Evolutionary conservation across 1,140 invertebrate species (phyloP).

Genomic region (Micrasema longulum): DNA sequence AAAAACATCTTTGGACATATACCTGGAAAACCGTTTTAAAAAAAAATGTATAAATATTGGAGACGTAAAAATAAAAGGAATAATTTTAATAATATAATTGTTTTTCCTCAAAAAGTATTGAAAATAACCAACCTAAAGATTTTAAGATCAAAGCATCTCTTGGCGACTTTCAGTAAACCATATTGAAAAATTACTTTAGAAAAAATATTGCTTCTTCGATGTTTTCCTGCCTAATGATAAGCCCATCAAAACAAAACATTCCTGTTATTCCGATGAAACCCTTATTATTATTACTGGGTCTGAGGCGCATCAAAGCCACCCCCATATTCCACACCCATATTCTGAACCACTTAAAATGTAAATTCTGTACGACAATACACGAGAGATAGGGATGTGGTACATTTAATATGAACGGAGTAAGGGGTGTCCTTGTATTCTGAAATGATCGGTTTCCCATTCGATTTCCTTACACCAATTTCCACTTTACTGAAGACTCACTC

Average conservation of each 20-base stretch:
- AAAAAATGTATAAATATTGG: no score
- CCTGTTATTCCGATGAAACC: conserved; percentile 24
- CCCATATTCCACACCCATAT: no score
- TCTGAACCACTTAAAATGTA: conserved; percentile 30
- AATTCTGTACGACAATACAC: conserved; percentile 32
- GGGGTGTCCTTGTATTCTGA: conserved; percentile 15
- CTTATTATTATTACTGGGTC: conserved; percentile 18
- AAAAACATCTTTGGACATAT: no score
- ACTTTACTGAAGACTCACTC: conserved; percentile 30
- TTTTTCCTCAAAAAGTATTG: no score
- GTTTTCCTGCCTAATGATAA: not conserved
- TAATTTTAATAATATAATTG: no score
- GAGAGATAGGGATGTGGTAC: conserved; percentile 32
- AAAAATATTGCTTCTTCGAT: no score
- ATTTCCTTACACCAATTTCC: conserved; percentile 49
- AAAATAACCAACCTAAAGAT: no score
- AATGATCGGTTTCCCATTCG: conserved; percentile 46
- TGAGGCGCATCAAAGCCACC: not conserved
- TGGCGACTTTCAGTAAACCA: no score
- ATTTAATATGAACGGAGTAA: conserved; percentile 19
- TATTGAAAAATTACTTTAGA: no score
- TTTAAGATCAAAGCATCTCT: no score
- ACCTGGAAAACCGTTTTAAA: no score
- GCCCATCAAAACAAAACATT: conserved; percentile 13
- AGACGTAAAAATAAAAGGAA: no score